A percentile compares a stretch with the other conserved stretches of the same genome.
These are phyloP conservation scores for Entomobrya multifasciata DNA, from an alignment of 2,888 invertebrate genomes.

Conservation along the genomic window DNA sequence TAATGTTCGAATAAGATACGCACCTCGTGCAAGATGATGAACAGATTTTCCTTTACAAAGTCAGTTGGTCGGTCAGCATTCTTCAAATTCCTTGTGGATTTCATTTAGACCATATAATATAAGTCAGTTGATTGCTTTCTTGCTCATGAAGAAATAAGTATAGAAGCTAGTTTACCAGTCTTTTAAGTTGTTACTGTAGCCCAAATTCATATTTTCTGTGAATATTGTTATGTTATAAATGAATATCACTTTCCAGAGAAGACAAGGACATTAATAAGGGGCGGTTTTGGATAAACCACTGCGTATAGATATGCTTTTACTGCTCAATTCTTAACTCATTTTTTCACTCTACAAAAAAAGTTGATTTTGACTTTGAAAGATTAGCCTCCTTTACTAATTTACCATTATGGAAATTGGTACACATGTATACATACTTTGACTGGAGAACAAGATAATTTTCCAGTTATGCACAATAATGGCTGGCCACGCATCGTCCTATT, in stretches of 20 bases:
- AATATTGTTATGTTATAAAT: slow-evolving; percentile 24
- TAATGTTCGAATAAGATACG: no score
- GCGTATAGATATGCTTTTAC: slow-evolving; percentile 33
- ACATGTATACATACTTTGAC: background rate
- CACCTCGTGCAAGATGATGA: no score
- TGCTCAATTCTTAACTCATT: slow-evolving; percentile 49
- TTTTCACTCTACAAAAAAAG: slow-evolving; percentile 47
- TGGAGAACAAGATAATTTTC: slow-evolving; percentile 60
- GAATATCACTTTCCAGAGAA: slow-evolving; percentile 66
- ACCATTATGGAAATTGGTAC: slow-evolving; percentile 63
- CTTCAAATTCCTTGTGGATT: slow-evolving; percentile 51
- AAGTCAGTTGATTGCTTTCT: slow-evolving; percentile 35
- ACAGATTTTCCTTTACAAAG: no score
- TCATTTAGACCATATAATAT: slow-evolving; percentile 10
- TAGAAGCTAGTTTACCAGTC: background rate
- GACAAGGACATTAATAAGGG: slow-evolving; percentile 68
- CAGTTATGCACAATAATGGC: slow-evolving; percentile 12
- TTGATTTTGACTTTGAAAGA: slow-evolving; percentile 71
- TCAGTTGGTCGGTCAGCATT: slow-evolving; percentile 44
- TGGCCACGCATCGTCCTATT: slow-evolving; percentile 48
- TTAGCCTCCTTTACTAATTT: slow-evolving; percentile 62
- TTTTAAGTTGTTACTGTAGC: background rate
- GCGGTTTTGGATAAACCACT: slow-evolving; percentile 54
- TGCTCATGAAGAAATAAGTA: slow-evolving; percentile 19
- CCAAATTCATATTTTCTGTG: background rate